Percentiles rank a stretch among this genome's conserved stretches.
Evolutionary conservation across 2,888 invertebrate genomes (phyloP).

Genomic region (Leptarthrus brevirostris): DNA sequence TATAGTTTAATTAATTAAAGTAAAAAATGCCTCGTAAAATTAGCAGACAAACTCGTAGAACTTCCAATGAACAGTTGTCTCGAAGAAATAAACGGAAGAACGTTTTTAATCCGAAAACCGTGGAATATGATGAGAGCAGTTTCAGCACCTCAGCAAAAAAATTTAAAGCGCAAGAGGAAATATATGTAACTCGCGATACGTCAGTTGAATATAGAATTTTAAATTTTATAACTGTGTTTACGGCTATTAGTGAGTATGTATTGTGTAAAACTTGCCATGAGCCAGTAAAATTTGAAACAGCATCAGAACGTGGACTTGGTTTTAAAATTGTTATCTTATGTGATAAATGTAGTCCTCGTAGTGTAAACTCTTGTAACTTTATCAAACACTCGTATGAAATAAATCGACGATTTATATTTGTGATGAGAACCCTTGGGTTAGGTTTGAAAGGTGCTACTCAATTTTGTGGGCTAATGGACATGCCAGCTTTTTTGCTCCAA

Average conservation of each 20-base stretch:
- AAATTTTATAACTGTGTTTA: constrained; percentile 5
- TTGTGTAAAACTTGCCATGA: constrained; percentile 52
- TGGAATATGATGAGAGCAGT: no score
- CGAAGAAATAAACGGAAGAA: no score
- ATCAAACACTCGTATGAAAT: constrained; percentile 56
- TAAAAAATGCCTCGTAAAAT: no score
- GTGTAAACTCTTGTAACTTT: constrained; percentile 49
- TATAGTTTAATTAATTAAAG: no score
- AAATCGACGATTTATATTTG: constrained; percentile 57
- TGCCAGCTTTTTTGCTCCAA: constrained; percentile 52
- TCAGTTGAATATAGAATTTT: constrained; percentile 46
- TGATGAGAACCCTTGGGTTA: constrained; percentile 57
- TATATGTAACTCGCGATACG: constrained; percentile 26
- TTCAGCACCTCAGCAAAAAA: no score
- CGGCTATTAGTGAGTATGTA: constrained; percentile 47
- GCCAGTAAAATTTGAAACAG: constrained; percentile 55
- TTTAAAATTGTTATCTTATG: constrained; percentile 57
- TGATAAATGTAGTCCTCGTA: constrained; percentile 55
- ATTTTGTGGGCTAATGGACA: constrained; percentile 55
- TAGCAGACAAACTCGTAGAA: background rate
- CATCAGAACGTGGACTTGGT: constrained; percentile 56
- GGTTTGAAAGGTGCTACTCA: constrained; percentile 56
- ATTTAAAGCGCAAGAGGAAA: constrained; percentile 7
- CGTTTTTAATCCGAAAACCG: no score
- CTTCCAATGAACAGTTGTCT: no score